Conservation (phyloP, 2,888 invertebrate species). For the Oxytorus armatus region DNA sequence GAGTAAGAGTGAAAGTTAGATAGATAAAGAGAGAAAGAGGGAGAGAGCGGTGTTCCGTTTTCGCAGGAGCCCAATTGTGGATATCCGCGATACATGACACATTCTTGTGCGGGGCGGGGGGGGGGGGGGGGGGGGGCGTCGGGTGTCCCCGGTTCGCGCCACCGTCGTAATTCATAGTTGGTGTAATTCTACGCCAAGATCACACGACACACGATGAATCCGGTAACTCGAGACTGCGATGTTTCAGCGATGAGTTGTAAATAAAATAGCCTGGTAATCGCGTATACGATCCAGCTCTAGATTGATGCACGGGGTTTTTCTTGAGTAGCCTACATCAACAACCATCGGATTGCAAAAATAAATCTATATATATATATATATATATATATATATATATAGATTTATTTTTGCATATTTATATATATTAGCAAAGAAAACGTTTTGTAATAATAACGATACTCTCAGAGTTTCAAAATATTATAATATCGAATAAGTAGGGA, state of each 20-base stretch:
- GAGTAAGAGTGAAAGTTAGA: not conserved
- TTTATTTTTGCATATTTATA: not conserved
- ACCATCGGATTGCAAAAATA: constrained; percentile 19
- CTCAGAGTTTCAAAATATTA: constrained; percentile 45
- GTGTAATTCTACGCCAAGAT: constrained; percentile 5
- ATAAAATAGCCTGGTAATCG: constrained; percentile 52
- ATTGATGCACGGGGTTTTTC: constrained; percentile 56
- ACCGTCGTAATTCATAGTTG: constrained; percentile 14
- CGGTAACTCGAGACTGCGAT: constrained; percentile 38
- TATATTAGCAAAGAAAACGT: constrained; percentile 26
- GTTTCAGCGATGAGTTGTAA: constrained; percentile 59
- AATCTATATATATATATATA: not conserved
- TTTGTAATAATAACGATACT: constrained; percentile 54
- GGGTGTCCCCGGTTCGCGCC: not conserved
- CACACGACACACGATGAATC: constrained; percentile 15
- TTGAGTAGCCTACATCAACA: constrained; percentile 43
- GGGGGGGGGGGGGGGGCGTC: too few relatives aligned
- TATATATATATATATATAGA: too few relatives aligned
- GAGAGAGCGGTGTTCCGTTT: constrained; percentile 27
- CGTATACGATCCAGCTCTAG: constrained; percentile 41
- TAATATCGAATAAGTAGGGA: constrained; percentile 28
- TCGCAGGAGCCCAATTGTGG: constrained; percentile 41
- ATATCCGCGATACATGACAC: constrained; percentile 26
- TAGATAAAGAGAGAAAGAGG: not conserved
- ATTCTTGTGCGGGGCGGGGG: too few relatives aligned